Evolutionary conservation across 2,888 invertebrate genomes (phyloP).

Genomic region (Drosophila diplacantha): DNA sequence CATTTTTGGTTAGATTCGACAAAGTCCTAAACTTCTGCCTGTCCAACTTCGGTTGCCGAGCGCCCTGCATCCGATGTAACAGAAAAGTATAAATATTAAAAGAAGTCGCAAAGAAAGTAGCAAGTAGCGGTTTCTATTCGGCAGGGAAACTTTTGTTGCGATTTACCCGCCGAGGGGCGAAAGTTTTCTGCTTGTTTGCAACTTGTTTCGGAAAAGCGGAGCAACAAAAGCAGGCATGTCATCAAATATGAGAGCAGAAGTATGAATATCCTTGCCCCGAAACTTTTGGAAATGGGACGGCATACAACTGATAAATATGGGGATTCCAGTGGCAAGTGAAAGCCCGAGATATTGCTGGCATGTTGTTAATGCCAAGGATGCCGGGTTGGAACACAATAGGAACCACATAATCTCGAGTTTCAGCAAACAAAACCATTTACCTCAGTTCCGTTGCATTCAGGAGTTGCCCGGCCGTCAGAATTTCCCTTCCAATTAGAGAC

Average conservation of each 20-base stretch:
- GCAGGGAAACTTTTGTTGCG: slow-evolving; percentile 39
- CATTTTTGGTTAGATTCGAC: slow-evolving; percentile 43
- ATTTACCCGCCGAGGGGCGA: slow-evolving; percentile 50
- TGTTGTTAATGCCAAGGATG: background rate
- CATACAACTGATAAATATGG: slow-evolving; percentile 6
- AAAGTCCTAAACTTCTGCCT: slow-evolving; percentile 40
- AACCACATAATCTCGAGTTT: slow-evolving; percentile 7
- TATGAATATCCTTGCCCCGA: slow-evolving; percentile 45
- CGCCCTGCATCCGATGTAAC: slow-evolving; percentile 20
- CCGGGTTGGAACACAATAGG: background rate
- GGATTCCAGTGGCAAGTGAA: background rate
- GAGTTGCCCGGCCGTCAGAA: slow-evolving; percentile 6
- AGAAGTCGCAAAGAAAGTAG: slow-evolving; percentile 39
- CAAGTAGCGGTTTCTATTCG: slow-evolving; percentile 39
- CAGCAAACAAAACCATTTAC: slow-evolving; percentile 1
- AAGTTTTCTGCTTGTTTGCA: slow-evolving; percentile 65
- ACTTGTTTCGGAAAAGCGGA: slow-evolving; percentile 54
- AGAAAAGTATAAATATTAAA: slow-evolving; percentile 27
- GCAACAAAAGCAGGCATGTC: slow-evolving; percentile 43
- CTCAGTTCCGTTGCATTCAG: background rate
- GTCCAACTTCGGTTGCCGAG: slow-evolving; percentile 39
- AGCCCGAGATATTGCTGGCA: background rate
- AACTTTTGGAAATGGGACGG: slow-evolving; percentile 25
- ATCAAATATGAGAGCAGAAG: slow-evolving; percentile 59
- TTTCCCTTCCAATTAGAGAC: slow-evolving; percentile 5